Evolutionary conservation across 1,140 invertebrate genomes (phyloP), one percentile per base, ranked within the genome.

Genomic region (Ostrea denselamellosa): DNA sequence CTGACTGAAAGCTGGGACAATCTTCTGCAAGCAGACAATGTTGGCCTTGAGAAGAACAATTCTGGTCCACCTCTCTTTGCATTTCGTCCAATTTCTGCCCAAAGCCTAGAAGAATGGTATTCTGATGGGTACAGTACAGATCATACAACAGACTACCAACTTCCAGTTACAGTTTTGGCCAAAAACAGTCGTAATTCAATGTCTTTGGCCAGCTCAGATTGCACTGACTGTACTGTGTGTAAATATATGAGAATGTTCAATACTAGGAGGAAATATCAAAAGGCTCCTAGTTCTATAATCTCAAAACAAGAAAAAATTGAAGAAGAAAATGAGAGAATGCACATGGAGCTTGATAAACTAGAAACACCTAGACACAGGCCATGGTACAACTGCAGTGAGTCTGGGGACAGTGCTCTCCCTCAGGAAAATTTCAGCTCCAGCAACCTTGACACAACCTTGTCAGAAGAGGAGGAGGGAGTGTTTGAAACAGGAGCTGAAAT

Each of bases 341-440:
- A 82, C 62, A 53, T 68, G 25, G 85, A 68, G 7, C 54, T 53
- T 51, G 68, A 62, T 0, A 83, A 52, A 19, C 19, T 54, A 17
- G 89, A 88, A 12, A 87, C 85, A 4, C 82, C 89, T n/a, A 25
- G 83, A 53, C 88, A 89, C 51, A 88, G 52, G 14, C 86, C 88
- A 2, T 91, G 91, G 90, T 91, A 92, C 85, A 88, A 90, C 53
- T 92, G 90, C 83, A 92, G 92, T 84, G 92, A 92, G 82, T 92
- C 92, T 4, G 91, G 91, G 62, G 92, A 92, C 88, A 92, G 92
- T 86, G 92, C 92, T 12, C 87, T 92, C 10, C 92, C 92, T 2
- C 90, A 88, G 54, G 92, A 92, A 81, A 89, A 88, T 8, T 86
- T 92, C n/a, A 92, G 90, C 68, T 92, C 91, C n/a, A 92, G 91